Base-by-base conservation (phyloP, 2,797 vertebrate genomes). In the Poeciliopsis paucimaculata region DNA sequence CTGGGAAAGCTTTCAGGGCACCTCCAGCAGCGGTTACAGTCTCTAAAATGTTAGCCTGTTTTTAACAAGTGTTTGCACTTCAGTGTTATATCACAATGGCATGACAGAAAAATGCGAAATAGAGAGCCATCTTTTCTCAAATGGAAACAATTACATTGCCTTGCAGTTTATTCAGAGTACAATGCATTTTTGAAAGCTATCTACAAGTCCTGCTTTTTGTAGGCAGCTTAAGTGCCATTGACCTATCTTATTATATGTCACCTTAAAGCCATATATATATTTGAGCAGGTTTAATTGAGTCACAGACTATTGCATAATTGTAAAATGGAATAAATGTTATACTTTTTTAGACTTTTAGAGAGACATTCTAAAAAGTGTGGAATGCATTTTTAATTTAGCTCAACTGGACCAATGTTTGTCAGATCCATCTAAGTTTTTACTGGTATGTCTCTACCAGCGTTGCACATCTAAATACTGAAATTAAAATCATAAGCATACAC, bases 21-120 rank as follows among this genome's bases (percentile, higher is more conserved):
- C 76, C 73, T 74, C 36, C 79, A 51, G 64, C 43, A 55, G 73
- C 26, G 80, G 75, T 82, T 16, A 64, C 81, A 79, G 82, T 82
- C 82, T 81, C 45, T 43, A 26, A 84, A 78, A 82, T 7, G 70
- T 79, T 60, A 11, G 75, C 77, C 77, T 71, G 77, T 77, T 86
- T 87, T 81, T 64, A 76, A 82, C 49, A 71, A 75, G 79, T 72
- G 74, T 82, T 88, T 88, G 76, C 34, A 28, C 83, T 79, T 76
- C 72, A 34, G 12, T 72, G 84, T 34, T 60, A 26, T 77, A 76
- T 87, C 41, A 74, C 72, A 68, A 72, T 78, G 72, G 71, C 9
- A 41, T 41, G 41, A 81, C 60, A 55, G 82, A 46, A 74, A 71
- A 64, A 73, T 68, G 62, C 8, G 5, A 79, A 55, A 68, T 26